A percentile compares a stretch with the other conserved stretches of the same genome.
phyloP scores from a whole-genome alignment of 2,797 vertebrate species.

The Protosalanx chinensis region DNA sequence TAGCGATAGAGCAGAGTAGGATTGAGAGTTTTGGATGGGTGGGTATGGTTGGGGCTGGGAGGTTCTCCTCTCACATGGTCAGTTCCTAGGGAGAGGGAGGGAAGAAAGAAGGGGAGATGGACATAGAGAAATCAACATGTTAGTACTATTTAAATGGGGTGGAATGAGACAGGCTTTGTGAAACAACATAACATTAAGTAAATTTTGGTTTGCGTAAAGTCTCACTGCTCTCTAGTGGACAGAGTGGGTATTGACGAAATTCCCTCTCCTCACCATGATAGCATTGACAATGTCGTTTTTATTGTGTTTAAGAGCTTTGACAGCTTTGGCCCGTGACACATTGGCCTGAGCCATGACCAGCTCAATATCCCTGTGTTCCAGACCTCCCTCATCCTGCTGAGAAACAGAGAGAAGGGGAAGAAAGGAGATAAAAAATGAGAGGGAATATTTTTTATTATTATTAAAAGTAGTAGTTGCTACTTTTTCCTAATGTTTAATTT shows the following conservation, averaged over 20 bases:
- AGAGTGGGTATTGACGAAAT: slow-evolving; percentile 22
- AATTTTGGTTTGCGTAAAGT: neutral
- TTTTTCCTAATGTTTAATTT: neutral
- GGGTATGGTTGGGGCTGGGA: slow-evolving; percentile 47
- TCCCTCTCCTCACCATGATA: slow-evolving; percentile 86
- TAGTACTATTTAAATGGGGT: neutral
- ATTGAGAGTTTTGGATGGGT: slow-evolving; percentile 64
- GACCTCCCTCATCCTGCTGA: slow-evolving; percentile 88
- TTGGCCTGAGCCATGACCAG: slow-evolving; percentile 98
- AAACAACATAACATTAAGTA: neutral
- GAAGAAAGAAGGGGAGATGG: slow-evolving; percentile 1
- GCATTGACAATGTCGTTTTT: slow-evolving; percentile 98
- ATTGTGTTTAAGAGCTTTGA: slow-evolving; percentile 92
- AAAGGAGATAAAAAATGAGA: neutral
- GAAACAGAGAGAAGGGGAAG: slow-evolving; percentile 1
- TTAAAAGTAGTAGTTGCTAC: neutral
- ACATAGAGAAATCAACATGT: neutral
- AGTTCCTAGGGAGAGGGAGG: slow-evolving; percentile 76
- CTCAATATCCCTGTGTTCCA: slow-evolving; percentile 93
- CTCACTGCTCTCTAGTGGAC: slow-evolving; percentile 56
- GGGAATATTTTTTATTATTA: neutral
- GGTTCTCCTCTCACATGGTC: slow-evolving; percentile 84
- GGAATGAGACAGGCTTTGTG: neutral
- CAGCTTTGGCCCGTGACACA: slow-evolving; percentile 89
- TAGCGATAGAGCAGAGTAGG: slow-evolving; percentile 72